A percentile compares a stretch with the other conserved stretches of the same genome.
Evolutionary conservation across 1,140 invertebrate species (phyloP).

Genomic region (Drosophila lini): DNA sequence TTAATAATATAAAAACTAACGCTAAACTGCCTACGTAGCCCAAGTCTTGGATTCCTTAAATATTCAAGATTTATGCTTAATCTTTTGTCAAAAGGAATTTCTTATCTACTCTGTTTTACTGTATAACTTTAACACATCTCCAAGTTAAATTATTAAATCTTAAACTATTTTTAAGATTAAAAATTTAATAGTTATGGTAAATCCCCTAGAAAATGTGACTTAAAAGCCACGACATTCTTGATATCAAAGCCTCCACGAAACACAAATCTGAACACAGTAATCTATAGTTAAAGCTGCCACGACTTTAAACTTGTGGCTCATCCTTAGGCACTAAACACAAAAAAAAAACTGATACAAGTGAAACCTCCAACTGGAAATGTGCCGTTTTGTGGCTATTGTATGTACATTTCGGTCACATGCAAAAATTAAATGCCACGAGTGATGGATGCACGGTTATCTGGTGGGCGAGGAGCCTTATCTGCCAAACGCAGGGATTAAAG

Average conservation of each 20-base stretch:
- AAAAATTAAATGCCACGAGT: slow-evolving; percentile 9
- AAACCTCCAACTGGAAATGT: slow-evolving; percentile 8
- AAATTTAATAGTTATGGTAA: background rate
- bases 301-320: background rate
- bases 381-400: slow-evolving; percentile 4
- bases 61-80: background rate
- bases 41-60: background rate
- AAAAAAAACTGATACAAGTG: background rate
- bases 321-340: background rate
- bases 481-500: slow-evolving; percentile 2
- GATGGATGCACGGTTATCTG: background rate
- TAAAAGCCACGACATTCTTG: background rate
- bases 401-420: slow-evolving; percentile 15
- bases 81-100: background rate
- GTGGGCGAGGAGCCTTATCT: slow-evolving; percentile 1
- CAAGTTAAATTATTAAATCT: no score
- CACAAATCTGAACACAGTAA: background rate
- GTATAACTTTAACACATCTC: no score
- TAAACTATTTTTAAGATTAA: background rate
- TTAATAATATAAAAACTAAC: background rate
- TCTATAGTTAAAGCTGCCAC: slow-evolving; percentile 3
- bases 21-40: slow-evolving; percentile 3
- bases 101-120: no score
- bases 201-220: background rate
- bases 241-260: background rate